Evolutionary conservation across 2,113 vertebrate genomes (phyloP), one percentile per base, ranked within the genome.

Genomic region (Thalassarche chlororhynchos): DNA sequence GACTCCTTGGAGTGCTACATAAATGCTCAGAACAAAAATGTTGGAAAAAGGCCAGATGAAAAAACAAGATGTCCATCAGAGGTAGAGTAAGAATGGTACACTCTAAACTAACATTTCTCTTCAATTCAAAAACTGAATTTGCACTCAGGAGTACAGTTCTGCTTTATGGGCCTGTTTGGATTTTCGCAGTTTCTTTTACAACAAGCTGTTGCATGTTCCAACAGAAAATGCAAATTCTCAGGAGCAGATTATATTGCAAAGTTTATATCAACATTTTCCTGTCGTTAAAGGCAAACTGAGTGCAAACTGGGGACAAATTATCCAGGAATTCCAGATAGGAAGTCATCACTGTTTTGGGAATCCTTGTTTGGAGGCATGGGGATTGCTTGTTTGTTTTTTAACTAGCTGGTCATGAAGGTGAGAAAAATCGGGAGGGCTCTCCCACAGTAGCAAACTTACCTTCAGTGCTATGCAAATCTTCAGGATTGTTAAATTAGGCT

Each of bases 21-120:
- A 93, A 91, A 94, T 91, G 32, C 46, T 88, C 5, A 16, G 51
- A 87, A 90, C 28, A 93, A 93, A 95, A 95, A 83, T 74, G 18
- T 36, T 96, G 87, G 70, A 87, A 95, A 87, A 31, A 84, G 36
- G 70, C 81, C 89, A 91, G 70, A 36, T 47, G 5, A 69, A 76
- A 92, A 90, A 94, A 17, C 49, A 89, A 87, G 93, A 57, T 46
- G 29, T 87, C 91, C 54, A 55, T 90, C 78, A 83, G 46, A 80
- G 18, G 23, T 12, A 66, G n/a, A 83, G 46, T 75, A 84, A 60
- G 70, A 91, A 40, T 55, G 31, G 10, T 66, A 6, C 42, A 23
- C 13, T 79, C 44, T 83, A 91, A 85, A 84, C 54, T 93, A 87
- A 83, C 60, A 77, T 25, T 51, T 64, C 29, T 90, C 31, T 87